Evolutionary conservation across 2,888 invertebrate genomes (phyloP).

Genomic region (Thereva nobilitata): DNA sequence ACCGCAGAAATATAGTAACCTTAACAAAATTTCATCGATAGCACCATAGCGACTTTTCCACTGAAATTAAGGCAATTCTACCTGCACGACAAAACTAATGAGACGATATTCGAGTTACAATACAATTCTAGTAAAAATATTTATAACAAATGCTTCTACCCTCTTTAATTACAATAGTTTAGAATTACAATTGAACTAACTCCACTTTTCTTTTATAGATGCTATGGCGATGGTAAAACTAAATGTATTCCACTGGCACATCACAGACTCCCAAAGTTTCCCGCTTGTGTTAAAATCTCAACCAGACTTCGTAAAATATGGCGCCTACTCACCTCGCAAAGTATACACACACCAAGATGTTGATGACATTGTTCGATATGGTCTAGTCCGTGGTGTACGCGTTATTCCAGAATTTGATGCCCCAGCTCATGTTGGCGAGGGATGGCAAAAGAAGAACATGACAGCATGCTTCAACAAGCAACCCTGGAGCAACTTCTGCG

Average conservation of each 20-base stretch:
- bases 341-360: constrained; percentile 64
- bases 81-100: too few species aligned
- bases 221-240: constrained; percentile 89
- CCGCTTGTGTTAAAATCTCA: constrained; percentile 79
- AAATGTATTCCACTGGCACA: constrained; percentile 95
- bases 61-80: too few species aligned
- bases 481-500: constrained; percentile 72
- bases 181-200: too few species aligned
- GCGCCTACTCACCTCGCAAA: constrained; percentile 78
- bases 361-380: constrained; percentile 67
- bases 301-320: constrained; percentile 73
- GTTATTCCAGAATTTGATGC: constrained; percentile 92
- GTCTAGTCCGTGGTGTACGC: constrained; percentile 75
- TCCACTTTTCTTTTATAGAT: constrained; percentile 59
- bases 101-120: too few species aligned
- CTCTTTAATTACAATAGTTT: too few species aligned
- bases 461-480: constrained; percentile 74
- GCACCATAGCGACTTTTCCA: too few species aligned
- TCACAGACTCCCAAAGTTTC: constrained; percentile 92
- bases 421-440: constrained; percentile 87
- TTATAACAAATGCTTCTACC: too few species aligned
- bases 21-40: too few species aligned
- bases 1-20: too few species aligned
- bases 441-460: constrained; percentile 75
- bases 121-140: too few species aligned